These are phyloP conservation scores for Amblyjoppa proteus DNA, from an alignment of 2,888 invertebrate genomes.

Conservation along the genomic window DNA sequence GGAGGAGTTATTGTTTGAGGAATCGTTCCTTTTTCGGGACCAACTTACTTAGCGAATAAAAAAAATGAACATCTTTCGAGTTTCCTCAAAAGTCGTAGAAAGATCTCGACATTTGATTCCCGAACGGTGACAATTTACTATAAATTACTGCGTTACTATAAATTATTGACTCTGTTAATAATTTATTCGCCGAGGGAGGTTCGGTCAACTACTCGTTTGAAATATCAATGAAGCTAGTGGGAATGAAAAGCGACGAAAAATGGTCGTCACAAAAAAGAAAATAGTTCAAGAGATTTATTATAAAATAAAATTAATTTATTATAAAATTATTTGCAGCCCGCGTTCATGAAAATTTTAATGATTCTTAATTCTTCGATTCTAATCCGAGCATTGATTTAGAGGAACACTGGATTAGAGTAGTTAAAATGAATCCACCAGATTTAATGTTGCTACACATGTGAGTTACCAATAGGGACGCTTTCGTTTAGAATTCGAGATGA, in stretches of 20 bases:
- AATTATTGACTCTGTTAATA: neutral
- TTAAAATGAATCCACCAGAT: neutral
- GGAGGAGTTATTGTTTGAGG: neutral
- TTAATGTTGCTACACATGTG: neutral
- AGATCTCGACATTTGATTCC: neutral
- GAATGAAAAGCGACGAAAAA: neutral
- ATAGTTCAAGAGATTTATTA: neutral
- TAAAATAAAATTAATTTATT: too few species aligned
- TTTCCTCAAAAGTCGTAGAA: neutral
- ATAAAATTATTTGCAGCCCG: neutral
- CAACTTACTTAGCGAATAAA: neutral
- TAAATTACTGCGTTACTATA: too few species aligned
- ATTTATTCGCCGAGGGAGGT: neutral
- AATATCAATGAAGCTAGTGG: neutral
- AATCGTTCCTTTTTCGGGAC: neutral
- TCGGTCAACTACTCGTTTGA: too few species aligned
- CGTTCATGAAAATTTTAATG: neutral
- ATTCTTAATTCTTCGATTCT: neutral
- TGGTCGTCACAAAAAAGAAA: neutral
- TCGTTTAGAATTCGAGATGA: neutral
- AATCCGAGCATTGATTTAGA: neutral
- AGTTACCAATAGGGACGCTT: neutral
- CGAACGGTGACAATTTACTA: too few species aligned
- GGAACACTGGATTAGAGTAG: neutral
- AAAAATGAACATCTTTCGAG: neutral